These are phyloP conservation scores for Triplophysa rosa DNA, from an alignment of 2,113 vertebrate genomes.

Conservation along the genomic window DNA sequence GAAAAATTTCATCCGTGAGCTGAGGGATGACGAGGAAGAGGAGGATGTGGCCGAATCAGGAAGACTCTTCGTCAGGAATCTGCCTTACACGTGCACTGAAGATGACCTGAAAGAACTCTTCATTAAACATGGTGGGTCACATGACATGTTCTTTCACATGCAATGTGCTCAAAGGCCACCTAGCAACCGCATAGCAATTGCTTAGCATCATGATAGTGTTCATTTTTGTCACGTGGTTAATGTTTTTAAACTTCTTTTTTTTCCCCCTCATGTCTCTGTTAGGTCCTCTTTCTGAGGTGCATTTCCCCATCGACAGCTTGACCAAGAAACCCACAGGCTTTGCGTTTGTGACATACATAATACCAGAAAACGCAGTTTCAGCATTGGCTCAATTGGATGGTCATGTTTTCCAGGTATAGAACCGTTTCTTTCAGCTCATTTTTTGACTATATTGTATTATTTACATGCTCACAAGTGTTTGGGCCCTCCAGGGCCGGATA, in stretches of 20 bases:
- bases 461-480: neutral
- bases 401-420: constrained; percentile 89
- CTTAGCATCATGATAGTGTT: no score
- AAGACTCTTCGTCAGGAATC: constrained; percentile 90
- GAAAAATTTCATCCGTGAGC: constrained; percentile 72
- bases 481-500: constrained; percentile 83
- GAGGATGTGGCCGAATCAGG: constrained; percentile 92
- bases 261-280: constrained; percentile 22
- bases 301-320: constrained; percentile 87
- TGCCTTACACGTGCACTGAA: constrained; percentile 91
- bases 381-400: constrained; percentile 87
- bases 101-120: constrained; percentile 88
- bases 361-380: constrained; percentile 88
- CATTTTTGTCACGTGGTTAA: neutral
- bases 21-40: constrained; percentile 85
- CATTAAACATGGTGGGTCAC: constrained; percentile 76
- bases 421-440: neutral
- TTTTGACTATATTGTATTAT: neutral
- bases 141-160: neutral
- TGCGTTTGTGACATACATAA: constrained; percentile 92
- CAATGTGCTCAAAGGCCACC: no score
- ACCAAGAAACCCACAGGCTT: constrained; percentile 96
- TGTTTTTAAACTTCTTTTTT: neutral
- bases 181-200: no score
- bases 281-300: constrained; percentile 89